Evolutionary conservation across 2,888 invertebrate genomes (phyloP), one percentile per base, ranked within the genome.

Genomic region (Empis stercorea): DNA sequence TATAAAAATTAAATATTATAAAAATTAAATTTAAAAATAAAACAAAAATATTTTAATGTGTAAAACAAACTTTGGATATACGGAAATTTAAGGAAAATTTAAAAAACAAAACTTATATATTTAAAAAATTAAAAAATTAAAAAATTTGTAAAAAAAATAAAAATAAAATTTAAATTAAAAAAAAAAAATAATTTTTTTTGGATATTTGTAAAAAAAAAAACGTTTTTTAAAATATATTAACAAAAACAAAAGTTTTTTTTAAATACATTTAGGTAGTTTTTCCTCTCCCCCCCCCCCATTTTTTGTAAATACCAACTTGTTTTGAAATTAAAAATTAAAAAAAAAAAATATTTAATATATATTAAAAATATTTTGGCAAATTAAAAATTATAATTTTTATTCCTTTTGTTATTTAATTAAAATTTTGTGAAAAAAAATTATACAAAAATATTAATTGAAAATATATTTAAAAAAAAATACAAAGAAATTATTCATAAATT

Each of bases 371-470:
- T 36, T 36, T 36, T 3, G 7, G 4, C 16, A 15, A 15, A 14
- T 36, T n/a, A 9, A 15, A 14, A 36, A 36, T 15, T 15, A 9
- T 36, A 10, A 10, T 15, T 10, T 15, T 36, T 15, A 1, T 36
- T 36, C 2, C 9, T 15, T 34, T 34, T 6, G 13, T 34, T n/a
- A n/a, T 34, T 34, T 34, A 13, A n/a, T n/a, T 34, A 34, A 6
- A 34, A 5, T 13, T 34, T 10, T 32, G 7, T 13, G 32, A 34
- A 34, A 34, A n/a, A 13, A 32, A 32, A 3, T 5, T 32, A 32
- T 13, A 11, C 3, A 32, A n/a, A 34, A 38, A 48, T 46, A 49
- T 47, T 48, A 45, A 47, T 48, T 46, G n/a, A n/a, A n/a, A n/a
- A n/a, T n/a, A n/a, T n/a, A n/a, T n/a, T n/a, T n/a, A n/a, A n/a